Evolutionary conservation across 2,888 invertebrate genomes (phyloP), one percentile per base, ranked within the genome.

Genomic region (Aplocera efformata): DNA sequence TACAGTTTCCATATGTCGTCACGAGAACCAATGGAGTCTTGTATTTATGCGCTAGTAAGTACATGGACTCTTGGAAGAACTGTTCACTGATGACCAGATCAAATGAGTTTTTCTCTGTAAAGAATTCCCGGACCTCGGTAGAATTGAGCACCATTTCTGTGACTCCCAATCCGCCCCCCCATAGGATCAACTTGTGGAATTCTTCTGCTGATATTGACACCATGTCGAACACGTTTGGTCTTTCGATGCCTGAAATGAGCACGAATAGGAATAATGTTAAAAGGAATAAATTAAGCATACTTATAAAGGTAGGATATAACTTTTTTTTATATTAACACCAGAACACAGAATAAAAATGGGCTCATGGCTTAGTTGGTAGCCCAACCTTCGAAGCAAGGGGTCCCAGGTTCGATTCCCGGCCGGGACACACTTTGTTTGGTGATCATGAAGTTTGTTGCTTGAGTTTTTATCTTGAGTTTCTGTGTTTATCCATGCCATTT

Each of bases 1-100:
- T 83, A 32, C 83, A 83, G 41, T 79, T 85, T 1, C 88, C 86
- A 45, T 57, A 83, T 0, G 86, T 83, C 0, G 83, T 80, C 0
- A 83, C 64, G 21, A 86, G 48, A 0, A 68, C 72, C 31, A 88
- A 56, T 5, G 88, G 88, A 2, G 84, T 63, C 1, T 81, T 72
- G 46, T 86, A 86, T 57, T 89, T 88, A 42, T 88, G 70, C 0
- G 89, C 81, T 6, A 90, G 53, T 6, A 75, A 65, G 41, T 81
- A 71, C 1, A 79, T 53, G 1, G 89, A 81, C 59, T 90, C 89
- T 64, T 79, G 79, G 42, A 77, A 85, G 52, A 90, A 89, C 29
- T 84, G 79, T 53, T 89, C 89, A n/a, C 72, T 60, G 1, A 90
- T 75, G 1, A 90, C 77, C 6, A 90, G 55, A 49, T 90, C 90